These are phyloP conservation scores for Netelia virgata DNA, from an alignment of 2,888 invertebrate species.

Conservation along the genomic window DNA sequence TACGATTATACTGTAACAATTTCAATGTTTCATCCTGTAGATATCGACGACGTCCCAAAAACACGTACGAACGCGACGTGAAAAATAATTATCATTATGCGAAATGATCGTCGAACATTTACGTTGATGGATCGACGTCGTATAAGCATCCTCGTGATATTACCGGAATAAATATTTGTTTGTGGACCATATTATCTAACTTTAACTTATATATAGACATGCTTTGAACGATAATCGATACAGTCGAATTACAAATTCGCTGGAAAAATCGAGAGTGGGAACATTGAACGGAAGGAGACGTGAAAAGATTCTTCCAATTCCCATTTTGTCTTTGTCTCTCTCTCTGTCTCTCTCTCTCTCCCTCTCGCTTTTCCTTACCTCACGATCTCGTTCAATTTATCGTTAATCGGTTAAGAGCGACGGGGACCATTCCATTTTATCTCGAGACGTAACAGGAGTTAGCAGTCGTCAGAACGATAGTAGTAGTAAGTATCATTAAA, in stretches of 20 bases:
- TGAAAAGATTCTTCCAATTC: slow-evolving; percentile 35
- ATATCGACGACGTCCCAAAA: too few relatives aligned
- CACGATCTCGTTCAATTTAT: slow-evolving; percentile 51
- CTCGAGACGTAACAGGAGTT: slow-evolving; percentile 33
- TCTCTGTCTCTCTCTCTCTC: too few relatives aligned
- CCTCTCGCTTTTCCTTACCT: not conserved
- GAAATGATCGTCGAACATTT: too few relatives aligned
- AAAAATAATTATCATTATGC: too few relatives aligned
- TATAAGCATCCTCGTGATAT: too few relatives aligned
- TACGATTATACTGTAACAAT: too few relatives aligned
- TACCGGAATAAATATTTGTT: too few relatives aligned
- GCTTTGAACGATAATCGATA: slow-evolving; percentile 68
- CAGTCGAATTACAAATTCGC: slow-evolving; percentile 69
- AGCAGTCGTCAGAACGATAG: slow-evolving; percentile 5
- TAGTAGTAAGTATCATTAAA: slow-evolving; percentile 26
- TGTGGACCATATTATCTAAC: too few relatives aligned
- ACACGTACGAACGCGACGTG: too few relatives aligned
- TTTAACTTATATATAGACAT: too few relatives aligned
- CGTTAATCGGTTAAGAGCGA: slow-evolving; percentile 52
- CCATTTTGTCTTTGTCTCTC: not conserved
- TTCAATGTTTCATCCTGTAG: too few relatives aligned
- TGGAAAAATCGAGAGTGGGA: slow-evolving; percentile 23
- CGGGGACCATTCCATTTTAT: slow-evolving; percentile 40
- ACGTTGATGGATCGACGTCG: too few relatives aligned
- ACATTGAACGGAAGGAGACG: slow-evolving; percentile 33